Base-by-base conservation (phyloP, 2,888 invertebrate species). In the Drosophila cognata region DNA sequence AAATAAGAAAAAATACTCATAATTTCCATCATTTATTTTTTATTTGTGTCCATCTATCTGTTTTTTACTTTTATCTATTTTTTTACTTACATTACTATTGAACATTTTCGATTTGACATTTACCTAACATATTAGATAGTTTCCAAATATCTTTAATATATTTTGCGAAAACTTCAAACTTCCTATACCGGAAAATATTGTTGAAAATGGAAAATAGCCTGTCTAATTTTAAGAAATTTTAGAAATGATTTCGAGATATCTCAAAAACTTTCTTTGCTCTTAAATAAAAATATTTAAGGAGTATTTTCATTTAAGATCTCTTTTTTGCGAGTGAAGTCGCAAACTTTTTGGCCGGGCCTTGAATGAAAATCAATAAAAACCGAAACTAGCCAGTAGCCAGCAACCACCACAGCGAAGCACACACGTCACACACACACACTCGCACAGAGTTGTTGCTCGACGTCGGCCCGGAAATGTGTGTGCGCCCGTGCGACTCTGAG, bases 351-450 rank as follows among this genome's bases (percentile, higher is more conserved):
- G 43, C 65, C 51, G 60, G 61, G 81, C 82, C 21, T 21, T 87
- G 84, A 87, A 89, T 78, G 74, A 89, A 87, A 87, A 87, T 87
- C 87, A 77, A 87, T 87, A 87, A 89, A 87, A 89, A 85, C 82
- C 83, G 82, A 87, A 87, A 89, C 83, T 83, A 89, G 82, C 88
- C 77, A 77, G 73, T 69, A 74, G 59, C 82, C 71, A 79, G 69
- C 82, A 79, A 65, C 81, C 69, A 81, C 81, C 84, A 82, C 68
- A 55, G 18, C 35, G 41, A 51, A 46, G 46, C 46, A 46, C 25
- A 58, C 58, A 56, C 35, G 16, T 11, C 63, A 57, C 50, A 60
- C 31, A 55, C n/a, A 59, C 31, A 60, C 31, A 66, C 11, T 33
- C 11, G 7, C 48, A n/a, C 35, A 18, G 71, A 62, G 79, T 68